A percentile compares a stretch with the other conserved stretches of the same genome.
Evolutionary conservation across 2,797 vertebrate genomes (phyloP).

Genomic region (Neomorphus geoffroyi): DNA sequence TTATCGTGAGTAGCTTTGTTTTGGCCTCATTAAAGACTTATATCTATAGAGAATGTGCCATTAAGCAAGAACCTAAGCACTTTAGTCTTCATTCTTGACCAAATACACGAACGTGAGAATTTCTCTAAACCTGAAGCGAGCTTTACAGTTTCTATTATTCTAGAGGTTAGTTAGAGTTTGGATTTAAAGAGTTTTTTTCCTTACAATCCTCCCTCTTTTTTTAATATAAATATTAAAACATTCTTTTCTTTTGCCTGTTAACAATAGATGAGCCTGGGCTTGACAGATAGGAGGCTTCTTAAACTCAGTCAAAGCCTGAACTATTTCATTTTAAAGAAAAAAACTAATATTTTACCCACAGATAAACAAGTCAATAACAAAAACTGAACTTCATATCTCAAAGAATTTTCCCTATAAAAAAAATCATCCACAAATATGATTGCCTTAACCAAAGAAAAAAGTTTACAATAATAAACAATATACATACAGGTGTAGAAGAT

Average conservation of each 20-base stretch:
- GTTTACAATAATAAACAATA: background rate
- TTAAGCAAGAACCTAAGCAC: background rate
- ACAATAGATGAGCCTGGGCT: background rate
- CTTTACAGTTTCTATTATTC: background rate
- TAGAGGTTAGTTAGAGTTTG: background rate
- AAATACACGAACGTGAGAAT: background rate
- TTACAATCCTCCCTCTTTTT: background rate
- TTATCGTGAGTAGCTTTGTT: background rate
- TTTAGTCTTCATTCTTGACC: background rate
- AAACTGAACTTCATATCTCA: background rate
- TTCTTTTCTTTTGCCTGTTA: background rate
- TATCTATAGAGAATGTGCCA: fast-evolving
- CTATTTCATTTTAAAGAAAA: background rate
- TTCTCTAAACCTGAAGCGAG: background rate
- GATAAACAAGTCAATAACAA: background rate
- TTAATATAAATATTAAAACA: background rate
- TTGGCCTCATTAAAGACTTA: background rate
- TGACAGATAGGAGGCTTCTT: background rate
- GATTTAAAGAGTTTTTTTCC: no score
- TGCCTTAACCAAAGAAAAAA: background rate
- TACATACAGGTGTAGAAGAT: background rate
- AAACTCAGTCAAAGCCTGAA: background rate
- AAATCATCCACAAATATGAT: background rate
- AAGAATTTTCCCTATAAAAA: background rate
- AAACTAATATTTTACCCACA: background rate